Percentiles rank a stretch among this genome's conserved stretches.
Evolutionary conservation across 92 coral and sea anemone genomes (phyloP).

Genomic region (Blastomussa wellsi): DNA sequence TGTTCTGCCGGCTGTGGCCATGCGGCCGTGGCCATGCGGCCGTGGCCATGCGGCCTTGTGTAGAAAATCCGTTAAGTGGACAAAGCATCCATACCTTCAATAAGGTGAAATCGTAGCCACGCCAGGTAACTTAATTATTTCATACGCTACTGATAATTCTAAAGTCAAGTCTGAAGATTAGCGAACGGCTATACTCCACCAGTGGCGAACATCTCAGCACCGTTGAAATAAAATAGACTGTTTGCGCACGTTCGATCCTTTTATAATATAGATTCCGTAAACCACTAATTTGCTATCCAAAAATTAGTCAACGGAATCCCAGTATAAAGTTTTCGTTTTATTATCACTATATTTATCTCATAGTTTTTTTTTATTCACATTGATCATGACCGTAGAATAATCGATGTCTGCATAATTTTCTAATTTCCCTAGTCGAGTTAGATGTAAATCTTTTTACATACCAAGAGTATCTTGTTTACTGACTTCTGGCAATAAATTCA

Average conservation of each 20-base stretch:
- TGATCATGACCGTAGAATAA: background rate
- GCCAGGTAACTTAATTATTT: too few species aligned
- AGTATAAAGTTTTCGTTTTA: background rate
- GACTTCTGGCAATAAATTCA: background rate
- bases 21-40: too few species aligned
- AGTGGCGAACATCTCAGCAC: background rate
- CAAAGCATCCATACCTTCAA: too few species aligned
- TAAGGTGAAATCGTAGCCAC: too few species aligned
- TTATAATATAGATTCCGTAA: background rate
- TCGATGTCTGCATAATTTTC: background rate
- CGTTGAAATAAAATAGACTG: background rate
- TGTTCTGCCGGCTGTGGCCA: too few species aligned
- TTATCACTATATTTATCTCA: background rate
- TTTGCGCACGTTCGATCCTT: background rate
- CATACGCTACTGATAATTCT: too few species aligned
- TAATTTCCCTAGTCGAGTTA: background rate
- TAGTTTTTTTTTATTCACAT: background rate
- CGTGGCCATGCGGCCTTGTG: too few species aligned
- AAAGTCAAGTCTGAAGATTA: background rate
- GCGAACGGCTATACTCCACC: background rate
- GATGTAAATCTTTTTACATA: background rate
- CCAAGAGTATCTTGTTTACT: too few species aligned
- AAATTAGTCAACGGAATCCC: background rate
- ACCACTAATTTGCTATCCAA: background rate
- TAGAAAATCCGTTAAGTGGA: too few species aligned